Base-by-base conservation (phyloP, 2,113 vertebrate species). In the Thomomys bottae region DNA sequence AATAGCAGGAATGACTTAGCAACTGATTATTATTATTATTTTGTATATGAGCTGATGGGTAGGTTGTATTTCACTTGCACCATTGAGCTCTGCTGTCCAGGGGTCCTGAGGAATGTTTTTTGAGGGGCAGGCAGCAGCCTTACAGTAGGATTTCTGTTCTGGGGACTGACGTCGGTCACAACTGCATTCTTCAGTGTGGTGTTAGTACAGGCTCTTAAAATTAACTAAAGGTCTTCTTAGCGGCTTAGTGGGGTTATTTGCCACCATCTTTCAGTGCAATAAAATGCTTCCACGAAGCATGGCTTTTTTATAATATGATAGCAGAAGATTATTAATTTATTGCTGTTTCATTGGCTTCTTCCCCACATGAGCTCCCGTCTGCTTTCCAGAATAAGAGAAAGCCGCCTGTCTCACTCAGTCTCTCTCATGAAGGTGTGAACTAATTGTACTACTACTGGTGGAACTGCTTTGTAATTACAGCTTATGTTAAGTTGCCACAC, bases 21-120 rank as follows among this genome's bases (percentile, higher is more conserved):
- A 68, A 6, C 91, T 87, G 73, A 59, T 97, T 96, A 95, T 94
- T 79, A n/a, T n/a, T n/a, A n/a, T n/a, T n/a, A n/a, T 96, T 95
- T 77, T 96, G 67, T 71, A 23, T 92, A 66, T 76, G 18, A 81
- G 89, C 93, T 64, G 79, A 90, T 96, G 97, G 97, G 54, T 97
- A 96, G 96, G 96, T 96, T 96, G 95, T 90, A 76, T 98, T 98
- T 97, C 96, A 92, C 97, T 93, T 96, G 88, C 86, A 84, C n/a
- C 86, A 94, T 49, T 84, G 91, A 97, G 83, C 88, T 70, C 70
- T n/a, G n/a, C 61, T 95, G 71, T 83, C 94, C 61, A 92, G 89
- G 91, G 0, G 91, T 92, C 88, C 64, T 76, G 40, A 89, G 80
- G 88, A 81, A 42, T 26, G 30, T 59, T 88, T 87, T 81, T 90